Base-by-base conservation (phyloP, 2,888 invertebrate genomes). In the Eupithecia dodoneata region DNA sequence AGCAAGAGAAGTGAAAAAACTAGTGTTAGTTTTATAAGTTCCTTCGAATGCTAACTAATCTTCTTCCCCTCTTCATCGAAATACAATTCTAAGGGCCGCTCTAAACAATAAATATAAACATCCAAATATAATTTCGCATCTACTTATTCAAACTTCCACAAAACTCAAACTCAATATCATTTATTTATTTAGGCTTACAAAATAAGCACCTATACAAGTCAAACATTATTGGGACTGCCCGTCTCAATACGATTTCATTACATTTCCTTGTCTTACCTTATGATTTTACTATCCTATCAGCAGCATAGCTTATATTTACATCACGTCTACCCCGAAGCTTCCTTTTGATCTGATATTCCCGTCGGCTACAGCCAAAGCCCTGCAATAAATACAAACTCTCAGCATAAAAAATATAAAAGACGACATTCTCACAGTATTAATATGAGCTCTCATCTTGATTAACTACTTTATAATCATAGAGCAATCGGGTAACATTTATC, bases 381-480 rank as follows among this genome's bases (percentile, higher is more conserved):
- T 72, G 74, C 72, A 76, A 74, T 77, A 76, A 77, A 74, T 75
- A 73, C 65, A 77, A 79, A 80, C 59, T 73, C 76, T 79, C 77
- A 78, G 81, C 77, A 83, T 73, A 82, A 85, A 83, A 85, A 83
- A 73, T 71, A 74, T 84, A 80, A 83, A 81, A 82, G 81, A 82
- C 84, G 85, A 88, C 87, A 87, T 88, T 90, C 89, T 87, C 90
- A 90, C 88, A 89, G 88, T 86, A 87, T 86, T 91, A 91, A 93
- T 92, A 89, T 87, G 85, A 85, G 83, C 86, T 85, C 87, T 90
- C 87, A 92, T 90, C 88, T 88, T 90, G 91, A 92, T 91, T 87
- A 90, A 93, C 86, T 87, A 87, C 86, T 90, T 92, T 91, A 93
- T 93, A 91, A 93, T 92, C 93, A 90, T 86, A 87, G 86, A 90